These are phyloP conservation scores for Triplophysa rosa DNA, from an alignment of 2,113 vertebrate species.

Conservation along the genomic window DNA sequence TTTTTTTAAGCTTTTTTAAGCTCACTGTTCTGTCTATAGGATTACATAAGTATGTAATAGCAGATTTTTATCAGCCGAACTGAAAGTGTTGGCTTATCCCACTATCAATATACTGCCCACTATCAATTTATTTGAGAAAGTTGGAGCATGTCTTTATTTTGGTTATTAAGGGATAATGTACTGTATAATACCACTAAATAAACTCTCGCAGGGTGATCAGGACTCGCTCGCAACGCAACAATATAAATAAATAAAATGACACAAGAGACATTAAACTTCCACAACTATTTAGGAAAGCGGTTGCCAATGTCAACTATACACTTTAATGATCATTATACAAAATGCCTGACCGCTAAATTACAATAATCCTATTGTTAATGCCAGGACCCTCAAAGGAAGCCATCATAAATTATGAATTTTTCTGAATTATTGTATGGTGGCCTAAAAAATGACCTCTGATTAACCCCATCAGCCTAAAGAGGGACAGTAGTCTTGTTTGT, in stretches of 20 bases:
- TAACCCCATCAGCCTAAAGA: slow-evolving; percentile 8
- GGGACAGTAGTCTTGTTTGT: slow-evolving; percentile 24
- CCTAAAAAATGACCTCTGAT: slow-evolving; percentile 5
- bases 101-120: no score
- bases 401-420: background rate
- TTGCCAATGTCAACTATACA: background rate
- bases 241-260: no score
- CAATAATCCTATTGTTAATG: background rate
- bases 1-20: background rate
- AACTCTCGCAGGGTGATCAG: no score
- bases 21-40: background rate
- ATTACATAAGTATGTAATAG: background rate
- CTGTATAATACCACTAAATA: no score
- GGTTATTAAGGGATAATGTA: no score
- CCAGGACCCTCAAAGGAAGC: background rate
- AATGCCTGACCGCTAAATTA: background rate
- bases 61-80: background rate
- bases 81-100: background rate
- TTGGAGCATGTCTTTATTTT: no score
- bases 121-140: no score
- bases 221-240: no score
- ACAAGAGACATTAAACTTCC: no score
- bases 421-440: background rate
- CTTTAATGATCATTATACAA: background rate
- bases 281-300: no score